phyloP scores from a whole-genome alignment of 2,797 vertebrate species.

The Mionectes olivaceus region DNA sequence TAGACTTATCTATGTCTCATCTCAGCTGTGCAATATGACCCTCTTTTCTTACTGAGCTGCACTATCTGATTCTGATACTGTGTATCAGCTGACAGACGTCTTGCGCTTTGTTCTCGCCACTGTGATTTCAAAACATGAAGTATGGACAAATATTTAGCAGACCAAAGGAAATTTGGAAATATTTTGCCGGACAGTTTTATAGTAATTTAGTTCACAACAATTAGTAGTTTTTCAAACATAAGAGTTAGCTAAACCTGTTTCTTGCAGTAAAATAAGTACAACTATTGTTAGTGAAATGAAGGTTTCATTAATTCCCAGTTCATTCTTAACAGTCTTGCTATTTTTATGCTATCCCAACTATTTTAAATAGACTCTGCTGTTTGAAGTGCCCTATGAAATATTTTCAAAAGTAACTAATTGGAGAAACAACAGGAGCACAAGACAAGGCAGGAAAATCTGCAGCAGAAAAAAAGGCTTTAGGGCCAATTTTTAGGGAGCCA shows the following conservation, averaged over 20 bases:
- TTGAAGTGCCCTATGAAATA: neutral
- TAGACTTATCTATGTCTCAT: constrained; percentile 39
- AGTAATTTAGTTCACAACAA: neutral
- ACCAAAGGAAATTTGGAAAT: neutral
- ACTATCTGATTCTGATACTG: constrained; percentile 57
- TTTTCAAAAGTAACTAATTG: neutral
- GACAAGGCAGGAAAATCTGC: neutral
- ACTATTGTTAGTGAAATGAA: neutral
- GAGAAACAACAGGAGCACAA: neutral
- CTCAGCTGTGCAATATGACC: neutral
- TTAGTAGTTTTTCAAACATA: neutral
- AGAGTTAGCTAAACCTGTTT: neutral
- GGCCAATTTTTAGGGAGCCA: neutral
- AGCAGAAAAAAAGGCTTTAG: neutral
- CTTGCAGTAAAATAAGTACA: neutral
- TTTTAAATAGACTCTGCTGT: neutral
- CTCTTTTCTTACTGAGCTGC: neutral
- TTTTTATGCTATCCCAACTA: neutral
- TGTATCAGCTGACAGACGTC: constrained; percentile 39
- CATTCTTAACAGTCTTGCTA: neutral
- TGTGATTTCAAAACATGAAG: constrained; percentile 24
- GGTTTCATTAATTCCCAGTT: neutral
- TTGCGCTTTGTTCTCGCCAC: constrained; percentile 30
- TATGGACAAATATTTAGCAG: neutral
- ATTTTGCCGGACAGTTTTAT: neutral